Percentiles rank a stretch among this genome's conserved stretches.
phyloP scores from a whole-genome alignment of 2,113 vertebrate genomes.

The Syngnathus typhle region DNA sequence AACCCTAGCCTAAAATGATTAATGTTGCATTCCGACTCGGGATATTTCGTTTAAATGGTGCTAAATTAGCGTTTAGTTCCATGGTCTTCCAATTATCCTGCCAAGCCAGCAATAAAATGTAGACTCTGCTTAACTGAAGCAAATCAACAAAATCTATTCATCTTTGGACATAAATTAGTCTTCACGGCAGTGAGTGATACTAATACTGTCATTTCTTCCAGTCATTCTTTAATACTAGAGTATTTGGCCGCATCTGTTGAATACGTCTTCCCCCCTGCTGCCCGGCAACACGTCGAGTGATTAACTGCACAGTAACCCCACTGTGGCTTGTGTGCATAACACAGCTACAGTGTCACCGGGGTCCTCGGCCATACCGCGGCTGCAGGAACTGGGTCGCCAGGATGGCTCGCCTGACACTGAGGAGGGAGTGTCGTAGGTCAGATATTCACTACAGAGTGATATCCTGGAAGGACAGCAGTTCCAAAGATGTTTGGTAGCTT shows the following conservation, averaged over 20 bases:
- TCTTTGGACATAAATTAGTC: conserved; percentile 25
- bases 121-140: conserved; percentile 32
- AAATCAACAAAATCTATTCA: conserved; percentile 37
- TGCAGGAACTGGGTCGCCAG: conserved; percentile 36
- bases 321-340: conserved; percentile 7
- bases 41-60: not conserved
- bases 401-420: conserved; percentile 37
- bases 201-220: conserved; percentile 1
- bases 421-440: conserved; percentile 32
- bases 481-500: conserved; percentile 11
- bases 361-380: conserved; percentile 24
- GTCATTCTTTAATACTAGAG: conserved; percentile 2
- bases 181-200: not conserved
- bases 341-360: conserved; percentile 14
- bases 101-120: conserved; percentile 26
- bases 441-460: conserved; percentile 34
- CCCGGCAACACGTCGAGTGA: not conserved
- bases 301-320: conserved; percentile 5
- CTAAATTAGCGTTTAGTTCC: not conserved
- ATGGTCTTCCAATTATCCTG: conserved; percentile 6
- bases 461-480: conserved; percentile 30
- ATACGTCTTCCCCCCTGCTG: not conserved
- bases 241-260: not conserved
- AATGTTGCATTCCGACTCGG: not conserved
- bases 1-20: not conserved